A percentile compares a stretch with the other conserved stretches of the same genome.
Conservation (phyloP, 2,888 invertebrate species). For the Anagyrus pseudococci region DNA sequence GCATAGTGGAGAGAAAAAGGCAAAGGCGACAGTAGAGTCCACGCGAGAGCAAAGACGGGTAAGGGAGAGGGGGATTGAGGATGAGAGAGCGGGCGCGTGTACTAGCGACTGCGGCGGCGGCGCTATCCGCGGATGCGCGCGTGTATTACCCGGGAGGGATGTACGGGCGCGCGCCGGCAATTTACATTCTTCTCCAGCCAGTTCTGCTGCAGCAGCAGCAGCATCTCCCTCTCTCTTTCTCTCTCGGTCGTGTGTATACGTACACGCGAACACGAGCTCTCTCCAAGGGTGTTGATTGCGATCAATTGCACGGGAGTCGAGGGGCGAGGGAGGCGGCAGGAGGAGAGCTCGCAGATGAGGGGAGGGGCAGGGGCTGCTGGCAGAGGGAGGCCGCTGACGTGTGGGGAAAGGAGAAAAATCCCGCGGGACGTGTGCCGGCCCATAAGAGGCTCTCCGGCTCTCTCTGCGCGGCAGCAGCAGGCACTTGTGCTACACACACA, state of each 20-base stretch:
- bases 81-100: too few relatives aligned
- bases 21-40: too few relatives aligned
- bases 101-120: too few relatives aligned
- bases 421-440: constrained; percentile 25
- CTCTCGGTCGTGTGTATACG: constrained; percentile 6
- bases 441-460: constrained; percentile 17
- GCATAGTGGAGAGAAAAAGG: not conserved
- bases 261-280: not conserved
- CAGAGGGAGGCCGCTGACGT: too few relatives aligned
- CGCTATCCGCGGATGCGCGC: too few relatives aligned
- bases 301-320: constrained; percentile 46
- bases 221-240: too few relatives aligned
- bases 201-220: constrained; percentile 36
- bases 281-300: constrained; percentile 47
- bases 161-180: constrained; percentile 40
- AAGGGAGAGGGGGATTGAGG: not conserved
- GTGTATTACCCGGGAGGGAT: not conserved
- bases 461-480: too few relatives aligned
- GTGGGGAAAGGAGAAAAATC: constrained; percentile 32
- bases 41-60: too few relatives aligned
- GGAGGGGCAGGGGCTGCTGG: too few relatives aligned
- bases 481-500: too few relatives aligned
- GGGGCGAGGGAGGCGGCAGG: too few relatives aligned
- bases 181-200: constrained; percentile 54
- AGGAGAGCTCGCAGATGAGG: too few relatives aligned